Base-by-base conservation (phyloP, 2,113 vertebrate species). In the Elachura formosa region DNA sequence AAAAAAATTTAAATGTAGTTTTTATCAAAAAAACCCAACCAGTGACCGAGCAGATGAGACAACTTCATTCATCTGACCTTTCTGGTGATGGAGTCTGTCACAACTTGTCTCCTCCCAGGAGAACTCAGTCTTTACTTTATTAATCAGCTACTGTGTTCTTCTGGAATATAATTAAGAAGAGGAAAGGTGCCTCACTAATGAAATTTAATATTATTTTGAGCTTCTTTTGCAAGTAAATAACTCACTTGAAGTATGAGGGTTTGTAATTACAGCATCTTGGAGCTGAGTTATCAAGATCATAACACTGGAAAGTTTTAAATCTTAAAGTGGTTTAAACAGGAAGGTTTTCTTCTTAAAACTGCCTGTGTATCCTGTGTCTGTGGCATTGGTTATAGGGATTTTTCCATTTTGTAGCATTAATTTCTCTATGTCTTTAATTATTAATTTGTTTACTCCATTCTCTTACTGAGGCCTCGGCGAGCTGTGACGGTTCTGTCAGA, bases 401-500 rank as follows among this genome's bases (percentile, higher is more conserved):
- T 74, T 66, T 45, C 11, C 14, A 5, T 78, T 73, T 41, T 87
- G 31, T 55, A 36, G 36, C 34, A 77, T 85, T 79, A 23, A 76
- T 85, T 89, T 91, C 34, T 26, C 9, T 18, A 0, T 79, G 82
- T 80, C 41, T 68, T 89, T 83, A 84, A 91, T 89, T 67, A 86
- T 78, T 54, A 71, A 28, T 90, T 79, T 83, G 51, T 92, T 89
- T 48, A 46, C 82, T 34, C 82, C 76, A 45, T 84, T 77, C 68
- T 66, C 77, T 92, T 63, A 2, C 45, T 0, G 78, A 99, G 99
- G 99, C 99, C 24, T 99, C 99, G 0, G 97, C 99, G 24, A 99
- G 99, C 96, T 99, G 99, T 88, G 99, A 99, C 29, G 99, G 99
- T 40, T 98, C 98, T 45, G 98, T 99, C 34, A 97, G 97, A 79